Base-by-base conservation (phyloP, 1,140 invertebrate genomes). In the Maconellicoccus hirsutus region DNA sequence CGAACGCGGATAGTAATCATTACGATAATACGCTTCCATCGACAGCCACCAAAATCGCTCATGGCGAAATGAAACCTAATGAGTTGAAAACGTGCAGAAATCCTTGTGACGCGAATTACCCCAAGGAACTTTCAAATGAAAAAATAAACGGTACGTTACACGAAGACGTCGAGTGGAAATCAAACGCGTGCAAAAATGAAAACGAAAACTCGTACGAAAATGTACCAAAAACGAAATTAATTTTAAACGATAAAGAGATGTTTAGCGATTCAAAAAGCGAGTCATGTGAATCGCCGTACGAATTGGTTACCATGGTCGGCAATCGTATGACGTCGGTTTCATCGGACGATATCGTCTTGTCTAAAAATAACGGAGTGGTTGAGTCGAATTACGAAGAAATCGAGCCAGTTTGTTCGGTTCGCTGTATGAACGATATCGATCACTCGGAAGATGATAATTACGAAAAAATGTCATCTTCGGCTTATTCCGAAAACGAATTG, bases 311-410 rank as follows among this genome's bases (percentile, higher is more conserved):
- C 1, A 66, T 66, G 61, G 61, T 66, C 10, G 61, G 61, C 25
- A 66, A 66, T 66, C 61, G 61, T 25, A 66, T 66, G 61, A 66
- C 61, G 16, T 66, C 61, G 1, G 61, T 66, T 10, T 26, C 61
- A 4, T 23, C 22, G 21, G 16, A 26, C 19, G 61, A 66, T 23
- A 66, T 23, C 25, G 8, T 26, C 19, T 1, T 66, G 61, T 8
- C 61, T 1, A 25, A 2, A 12, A 23, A 12, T 23, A 23, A 23
- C 19, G 25, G 25, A 2, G 21, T 12, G 22, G 16, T 8, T 12
- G 61, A 66, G 3, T 66, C 61, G 22, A 66, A 66, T 66, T 66
- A 66, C 61, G 61, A 66, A 66, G 61, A 66, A 26, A 66, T 66
- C 21, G 10, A 25, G 22, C 21, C 61, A 16, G 25, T 66, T 12